These are phyloP conservation scores for Hippocampus zosterae DNA, from an alignment of 2,113 vertebrate species.

Conservation along the genomic window DNA sequence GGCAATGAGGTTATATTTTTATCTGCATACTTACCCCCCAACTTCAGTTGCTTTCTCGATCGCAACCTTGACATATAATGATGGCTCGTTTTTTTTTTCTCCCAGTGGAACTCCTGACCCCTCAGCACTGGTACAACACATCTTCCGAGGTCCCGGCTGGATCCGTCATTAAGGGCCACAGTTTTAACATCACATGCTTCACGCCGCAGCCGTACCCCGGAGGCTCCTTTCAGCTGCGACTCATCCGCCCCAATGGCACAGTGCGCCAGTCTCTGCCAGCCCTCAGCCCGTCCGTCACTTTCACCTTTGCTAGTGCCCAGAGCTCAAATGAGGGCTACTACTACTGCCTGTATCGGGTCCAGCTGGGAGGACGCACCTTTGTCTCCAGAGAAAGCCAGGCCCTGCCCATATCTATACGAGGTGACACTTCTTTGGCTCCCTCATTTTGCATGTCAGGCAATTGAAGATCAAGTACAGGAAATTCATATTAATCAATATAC, in stretches of 20 bases:
- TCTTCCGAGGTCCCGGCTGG: conserved; percentile 63
- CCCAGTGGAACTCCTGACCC: conserved; percentile 73
- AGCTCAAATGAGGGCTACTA: conserved; percentile 73
- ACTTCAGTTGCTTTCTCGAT: too few species aligned
- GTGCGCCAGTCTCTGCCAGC: conserved; percentile 72
- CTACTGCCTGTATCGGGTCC: conserved; percentile 72
- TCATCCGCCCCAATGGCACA: conserved; percentile 72
- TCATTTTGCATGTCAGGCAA: background rate
- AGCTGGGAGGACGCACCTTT: conserved; percentile 70
- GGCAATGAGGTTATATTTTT: too few species aligned
- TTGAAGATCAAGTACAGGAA: too few species aligned
- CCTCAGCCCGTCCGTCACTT: conserved; percentile 61
- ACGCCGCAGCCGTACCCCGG: conserved; percentile 66
- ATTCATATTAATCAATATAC: too few species aligned
- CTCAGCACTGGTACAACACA: conserved; percentile 74
- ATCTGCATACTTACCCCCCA: too few species aligned
- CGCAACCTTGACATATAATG: too few species aligned
- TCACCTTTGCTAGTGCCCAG: conserved; percentile 69
- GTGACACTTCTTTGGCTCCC: conserved; percentile 23
- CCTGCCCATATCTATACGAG: conserved; percentile 70
- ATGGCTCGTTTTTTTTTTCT: background rate
- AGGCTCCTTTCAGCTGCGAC: conserved; percentile 71
- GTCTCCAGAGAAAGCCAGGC: conserved; percentile 72
- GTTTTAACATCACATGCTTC: conserved; percentile 73
- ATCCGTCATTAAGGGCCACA: conserved; percentile 66